Conservation (phyloP, 2,888 invertebrate species). For the Copidosoma aretas region DNA sequence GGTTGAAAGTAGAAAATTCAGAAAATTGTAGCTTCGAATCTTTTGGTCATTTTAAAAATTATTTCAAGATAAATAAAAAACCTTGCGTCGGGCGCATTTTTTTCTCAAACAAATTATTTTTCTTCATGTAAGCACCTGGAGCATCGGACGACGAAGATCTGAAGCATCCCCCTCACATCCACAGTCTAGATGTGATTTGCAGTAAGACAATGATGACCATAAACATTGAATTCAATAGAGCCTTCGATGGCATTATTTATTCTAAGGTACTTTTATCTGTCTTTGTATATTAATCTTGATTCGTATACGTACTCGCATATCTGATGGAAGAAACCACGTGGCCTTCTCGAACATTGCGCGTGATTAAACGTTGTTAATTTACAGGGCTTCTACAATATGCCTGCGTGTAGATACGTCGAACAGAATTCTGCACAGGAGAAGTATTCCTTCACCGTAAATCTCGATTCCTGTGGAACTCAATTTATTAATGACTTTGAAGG, state of each 20-base stretch:
- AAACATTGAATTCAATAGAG: conserved; percentile 77
- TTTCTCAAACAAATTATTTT: too few species aligned
- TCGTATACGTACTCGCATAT: too few species aligned
- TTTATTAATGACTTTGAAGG: conserved; percentile 80
- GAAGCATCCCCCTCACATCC: conserved; percentile 78
- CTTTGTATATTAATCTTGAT: conserved; percentile 1
- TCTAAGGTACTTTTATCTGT: conserved; percentile 67
- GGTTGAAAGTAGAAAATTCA: too few species aligned
- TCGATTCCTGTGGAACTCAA: conserved; percentile 80
- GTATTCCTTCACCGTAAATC: conserved; percentile 76
- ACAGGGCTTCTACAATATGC: conserved; percentile 71
- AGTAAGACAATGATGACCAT: conserved; percentile 85
- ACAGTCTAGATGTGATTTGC: conserved; percentile 77
- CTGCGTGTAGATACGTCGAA: conserved; percentile 76
- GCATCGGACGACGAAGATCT: conserved; percentile 61
- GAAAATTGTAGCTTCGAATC: too few species aligned
- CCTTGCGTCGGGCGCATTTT: neutral
- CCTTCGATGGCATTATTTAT: conserved; percentile 80
- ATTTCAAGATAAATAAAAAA: neutral
- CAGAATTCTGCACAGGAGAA: conserved; percentile 74
- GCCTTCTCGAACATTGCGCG: neutral
- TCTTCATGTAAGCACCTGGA: neutral
- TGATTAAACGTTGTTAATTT: neutral
- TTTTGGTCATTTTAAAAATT: neutral
- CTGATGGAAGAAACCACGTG: neutral